Evolutionary conservation across 2,888 invertebrate species (phyloP), one percentile per base, ranked within the genome.

Genomic region (Isotomurus palustris): DNA sequence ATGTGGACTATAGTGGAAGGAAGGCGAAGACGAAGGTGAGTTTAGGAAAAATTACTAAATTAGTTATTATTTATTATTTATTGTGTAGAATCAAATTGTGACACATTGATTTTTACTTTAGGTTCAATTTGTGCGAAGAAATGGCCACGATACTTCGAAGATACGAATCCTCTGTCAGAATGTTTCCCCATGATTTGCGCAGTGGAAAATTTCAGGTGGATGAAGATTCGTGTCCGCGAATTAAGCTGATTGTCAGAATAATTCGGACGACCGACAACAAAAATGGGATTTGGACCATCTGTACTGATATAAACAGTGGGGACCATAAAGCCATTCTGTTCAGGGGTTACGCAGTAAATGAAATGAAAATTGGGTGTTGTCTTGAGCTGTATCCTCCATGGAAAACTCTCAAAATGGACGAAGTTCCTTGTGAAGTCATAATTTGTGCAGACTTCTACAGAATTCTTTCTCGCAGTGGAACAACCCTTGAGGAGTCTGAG

Each of bases 401-500:
- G 52, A 21, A 52, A 29, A 43, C 40, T 17, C 12, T 52, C 2
- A 19, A 41, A 6, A 17, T 52, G 2, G 29, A 41, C 6, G 52
- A 28, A 28, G 19, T 41, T 2, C 17, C 21, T 8, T 19, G 17
- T n/a, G 28, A 27, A 19, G 27, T 52, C 2, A 52, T 52, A 6
- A 27, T 52, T 17, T 40, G 52, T 27, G 22, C 52, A 2, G 52
- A 52, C 29, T 52, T 40, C 27, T 41, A 52, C 28, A 40, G 27
- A 27, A 41, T 52, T 27, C 3, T 21, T 28, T n/a, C 12, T 2
- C 8, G 28, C 3, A 10, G 21, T 43, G 43, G n/a, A n/a, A 43
- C 6, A 43, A 43, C 24, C 6, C 21, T 22, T 43, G 21, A 22
- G 60, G 53, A 60, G 56, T 45, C 43, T 52, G 53, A 56, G 50